These are phyloP conservation scores for Petroica traversi DNA, from an alignment of 2,113 vertebrate genomes.

Conservation along the genomic window DNA sequence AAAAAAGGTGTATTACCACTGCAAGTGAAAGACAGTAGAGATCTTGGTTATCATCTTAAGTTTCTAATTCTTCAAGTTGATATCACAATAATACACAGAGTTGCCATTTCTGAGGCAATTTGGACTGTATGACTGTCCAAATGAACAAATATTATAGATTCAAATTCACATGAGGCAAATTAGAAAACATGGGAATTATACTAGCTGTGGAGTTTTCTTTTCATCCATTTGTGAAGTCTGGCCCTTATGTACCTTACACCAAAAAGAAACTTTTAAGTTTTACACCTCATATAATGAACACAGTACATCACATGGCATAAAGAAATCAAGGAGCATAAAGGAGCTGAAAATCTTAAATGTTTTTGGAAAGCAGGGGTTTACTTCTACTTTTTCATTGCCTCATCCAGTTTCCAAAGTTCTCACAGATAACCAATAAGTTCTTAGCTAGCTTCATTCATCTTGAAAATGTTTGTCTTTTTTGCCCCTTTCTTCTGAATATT, in stretches of 20 bases:
- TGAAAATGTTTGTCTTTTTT: not conserved
- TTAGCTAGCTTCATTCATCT: not conserved
- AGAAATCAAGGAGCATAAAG: not conserved
- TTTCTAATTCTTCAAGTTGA: not conserved
- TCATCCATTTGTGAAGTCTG: not conserved
- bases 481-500: not conserved
- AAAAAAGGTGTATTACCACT: not conserved
- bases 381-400: not conserved
- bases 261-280: not conserved
- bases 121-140: not conserved
- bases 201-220: not conserved
- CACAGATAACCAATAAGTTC: not conserved
- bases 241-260: not conserved
- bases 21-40: not conserved
- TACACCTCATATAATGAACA: not conserved
- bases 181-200: not conserved
- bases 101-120: not conserved
- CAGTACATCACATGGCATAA: not conserved
- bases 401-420: not conserved
- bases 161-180: not conserved
- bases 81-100: not conserved
- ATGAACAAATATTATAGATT: not conserved
- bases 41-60: not conserved
- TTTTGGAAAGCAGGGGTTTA: not conserved
- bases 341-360: not conserved